Conservation (phyloP, 2,888 invertebrate species). For the Gastrophysa polygoni region DNA sequence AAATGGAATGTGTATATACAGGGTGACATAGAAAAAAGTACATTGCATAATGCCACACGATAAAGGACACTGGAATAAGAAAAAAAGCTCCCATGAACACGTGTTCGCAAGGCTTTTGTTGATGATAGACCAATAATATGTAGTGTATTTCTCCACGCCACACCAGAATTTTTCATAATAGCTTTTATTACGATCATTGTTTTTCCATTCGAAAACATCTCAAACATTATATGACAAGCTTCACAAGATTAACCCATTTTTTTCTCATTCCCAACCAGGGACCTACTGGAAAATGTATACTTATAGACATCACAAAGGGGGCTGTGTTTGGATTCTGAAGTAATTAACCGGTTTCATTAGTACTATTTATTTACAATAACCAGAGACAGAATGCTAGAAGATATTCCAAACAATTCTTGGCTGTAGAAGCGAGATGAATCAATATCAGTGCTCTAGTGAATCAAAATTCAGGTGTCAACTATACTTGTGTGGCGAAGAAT, state of each 20-base stretch:
- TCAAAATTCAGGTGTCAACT: too few relatives aligned
- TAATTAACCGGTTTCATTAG: slow-evolving; percentile 15
- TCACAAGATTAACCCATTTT: slow-evolving; percentile 5
- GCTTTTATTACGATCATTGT: not conserved
- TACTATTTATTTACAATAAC: slow-evolving; percentile 5
- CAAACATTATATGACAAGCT: slow-evolving; percentile 1
- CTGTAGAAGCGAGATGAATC: not conserved
- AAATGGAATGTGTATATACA: too few relatives aligned
- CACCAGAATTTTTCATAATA: too few relatives aligned
- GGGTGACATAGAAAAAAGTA: too few relatives aligned
- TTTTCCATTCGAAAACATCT: not conserved
- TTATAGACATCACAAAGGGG: slow-evolving; percentile 17
- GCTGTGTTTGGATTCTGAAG: slow-evolving; percentile 14
- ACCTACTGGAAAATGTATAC: slow-evolving; percentile 3
- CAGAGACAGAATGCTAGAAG: not conserved
- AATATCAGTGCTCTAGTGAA: too few relatives aligned
- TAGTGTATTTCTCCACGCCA: too few relatives aligned
- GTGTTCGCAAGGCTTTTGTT: too few relatives aligned
- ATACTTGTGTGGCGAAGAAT: too few relatives aligned
- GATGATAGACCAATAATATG: too few relatives aligned
- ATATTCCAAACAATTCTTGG: slow-evolving; percentile 1
- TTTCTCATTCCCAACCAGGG: not conserved
- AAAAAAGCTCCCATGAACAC: too few relatives aligned
- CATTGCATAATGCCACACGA: too few relatives aligned
- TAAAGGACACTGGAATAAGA: too few relatives aligned